Conservation (phyloP, 2,797 vertebrate genomes). For the Enteromius fasciolatus region DNA sequence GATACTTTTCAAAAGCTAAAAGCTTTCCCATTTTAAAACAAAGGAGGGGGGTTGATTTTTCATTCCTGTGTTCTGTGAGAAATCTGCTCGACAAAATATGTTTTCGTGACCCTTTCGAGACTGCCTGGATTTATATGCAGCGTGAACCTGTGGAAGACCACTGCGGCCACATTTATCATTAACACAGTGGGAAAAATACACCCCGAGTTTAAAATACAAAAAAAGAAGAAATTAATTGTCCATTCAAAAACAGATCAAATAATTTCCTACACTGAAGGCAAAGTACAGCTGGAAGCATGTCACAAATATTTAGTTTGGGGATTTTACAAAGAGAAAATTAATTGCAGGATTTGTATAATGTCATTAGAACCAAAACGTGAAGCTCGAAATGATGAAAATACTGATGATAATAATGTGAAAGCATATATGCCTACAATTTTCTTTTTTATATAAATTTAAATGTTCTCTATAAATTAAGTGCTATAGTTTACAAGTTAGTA, state of each 20-base stretch:
- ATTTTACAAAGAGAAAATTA: neutral
- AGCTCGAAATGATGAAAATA: neutral
- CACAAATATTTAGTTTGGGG: neutral
- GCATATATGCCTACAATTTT: neutral
- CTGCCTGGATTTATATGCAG: slow-evolving; percentile 33
- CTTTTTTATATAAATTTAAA: neutral
- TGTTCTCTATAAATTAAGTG: neutral
- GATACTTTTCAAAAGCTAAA: slow-evolving; percentile 88
- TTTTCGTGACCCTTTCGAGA: slow-evolving; percentile 26
- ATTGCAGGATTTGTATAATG: neutral
- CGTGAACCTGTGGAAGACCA: slow-evolving; percentile 23
- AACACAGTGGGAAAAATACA: neutral
- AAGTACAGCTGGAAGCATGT: neutral
- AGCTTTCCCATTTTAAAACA: slow-evolving; percentile 88
- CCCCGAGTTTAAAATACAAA: neutral
- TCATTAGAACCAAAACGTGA: neutral
- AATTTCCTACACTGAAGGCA: neutral
- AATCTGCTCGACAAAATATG: slow-evolving; percentile 40
- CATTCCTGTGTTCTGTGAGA: slow-evolving; percentile 66
- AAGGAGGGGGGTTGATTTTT: slow-evolving; percentile 71
- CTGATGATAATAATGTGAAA: neutral
- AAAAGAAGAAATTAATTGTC: neutral
- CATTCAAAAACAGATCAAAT: neutral
- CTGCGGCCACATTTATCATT: slow-evolving; percentile 16
- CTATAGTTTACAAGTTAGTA: neutral